Base-by-base conservation (phyloP, 53 echinoderm and acorn worm genomes). In the Holothuria leucospilota region DNA sequence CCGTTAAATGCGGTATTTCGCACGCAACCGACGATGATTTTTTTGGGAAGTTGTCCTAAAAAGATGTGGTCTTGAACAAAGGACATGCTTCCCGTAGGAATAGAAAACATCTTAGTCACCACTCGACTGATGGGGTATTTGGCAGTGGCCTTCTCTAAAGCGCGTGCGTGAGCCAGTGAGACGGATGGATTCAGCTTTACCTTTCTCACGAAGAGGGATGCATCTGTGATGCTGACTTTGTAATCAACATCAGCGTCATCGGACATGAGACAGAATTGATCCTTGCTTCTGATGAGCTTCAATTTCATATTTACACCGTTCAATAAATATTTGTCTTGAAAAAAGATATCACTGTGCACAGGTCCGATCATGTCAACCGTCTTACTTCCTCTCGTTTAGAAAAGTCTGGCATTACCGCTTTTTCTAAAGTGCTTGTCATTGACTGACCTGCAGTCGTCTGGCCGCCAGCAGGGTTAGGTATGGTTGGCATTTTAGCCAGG, bases 141-240 rank as follows among this genome's bases (percentile, higher is more conserved):
- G 38, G 92, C 92, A 5, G 95, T 92, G 14, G 92, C 90, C 30
- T 86, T 85, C 38, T 95, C 90, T 58, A 95, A n/a, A 9, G 95
- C 92, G 21, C 81, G 90, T 16, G 77, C 90, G 69, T 95, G 90
- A 0, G 82, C 88, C 13, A 95, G 53, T 64, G 88, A 71, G 2
- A 95, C 89, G 13, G 73, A 77, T 0, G 96, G 93, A 34, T 84
- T 93, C 2, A 93, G 51, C 68, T 93, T 95, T 8, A 95, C 93
- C 49, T 91, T 95, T 26, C 93, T 59, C 67, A 93, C 81, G 24
- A 89, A 90, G 39, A 95, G 71, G 29, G 91, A 90, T 13, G 93
- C 93, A 30, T 90, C 86, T 28, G 69, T 56, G 53, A 95, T 88
- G n/a, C 71, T 80, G 66, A 93, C 86, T 80, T 95, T 95, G 85